Conservation (phyloP, 2,888 invertebrate species). For the Drosophila fulvimacula region DNA sequence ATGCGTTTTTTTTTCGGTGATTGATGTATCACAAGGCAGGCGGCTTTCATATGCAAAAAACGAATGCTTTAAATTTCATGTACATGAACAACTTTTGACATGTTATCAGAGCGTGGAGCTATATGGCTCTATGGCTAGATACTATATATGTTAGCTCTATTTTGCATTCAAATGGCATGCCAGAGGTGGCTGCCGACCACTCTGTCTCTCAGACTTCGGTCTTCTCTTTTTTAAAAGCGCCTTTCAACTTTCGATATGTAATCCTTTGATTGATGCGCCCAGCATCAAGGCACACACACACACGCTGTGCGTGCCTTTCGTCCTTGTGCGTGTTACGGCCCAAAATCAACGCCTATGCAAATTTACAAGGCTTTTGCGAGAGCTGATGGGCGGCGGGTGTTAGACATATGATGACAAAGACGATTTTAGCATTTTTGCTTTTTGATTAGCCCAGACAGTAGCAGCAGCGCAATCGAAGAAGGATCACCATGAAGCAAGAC, state of each 20-base stretch:
- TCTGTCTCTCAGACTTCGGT: neutral
- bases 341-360: constrained; percentile 78
- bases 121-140: too few species aligned
- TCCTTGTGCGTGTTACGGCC: constrained; percentile 41
- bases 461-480: constrained; percentile 13
- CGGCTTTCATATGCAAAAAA: constrained; percentile 25
- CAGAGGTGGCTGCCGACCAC: neutral
- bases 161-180: constrained; percentile 76
- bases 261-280: constrained; percentile 78
- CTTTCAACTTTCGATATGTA: constrained; percentile 79
- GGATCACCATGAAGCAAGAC: constrained; percentile 5
- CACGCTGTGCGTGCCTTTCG: constrained; percentile 31
- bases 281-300: constrained; percentile 51
- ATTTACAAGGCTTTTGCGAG: constrained; percentile 45
- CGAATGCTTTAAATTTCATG: constrained; percentile 64
- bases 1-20: constrained; percentile 39
- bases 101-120: constrained; percentile 41
- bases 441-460: constrained; percentile 66
- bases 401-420: constrained; percentile 77
- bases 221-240: constrained; percentile 56
- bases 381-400: constrained; percentile 36
- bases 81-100: constrained; percentile 63
- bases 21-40: constrained; percentile 56
- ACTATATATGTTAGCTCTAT: too few species aligned
- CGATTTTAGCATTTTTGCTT: constrained; percentile 77